Evolutionary conservation across 2,797 vertebrate species (phyloP).

Genomic region (Cirrhinus mrigala): DNA sequence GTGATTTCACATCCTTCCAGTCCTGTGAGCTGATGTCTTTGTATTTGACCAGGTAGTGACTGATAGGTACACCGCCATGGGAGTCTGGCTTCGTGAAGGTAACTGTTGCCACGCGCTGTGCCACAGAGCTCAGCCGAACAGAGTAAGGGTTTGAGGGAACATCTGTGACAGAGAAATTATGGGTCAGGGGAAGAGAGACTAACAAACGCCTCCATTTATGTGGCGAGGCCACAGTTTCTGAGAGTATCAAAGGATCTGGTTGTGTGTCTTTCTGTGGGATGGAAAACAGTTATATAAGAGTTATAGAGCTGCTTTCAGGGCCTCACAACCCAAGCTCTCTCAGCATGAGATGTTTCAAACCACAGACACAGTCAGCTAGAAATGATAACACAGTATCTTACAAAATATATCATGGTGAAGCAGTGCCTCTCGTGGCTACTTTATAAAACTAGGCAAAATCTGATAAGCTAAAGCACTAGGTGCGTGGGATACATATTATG

Average conservation of each 20-base stretch:
- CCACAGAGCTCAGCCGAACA: constrained; percentile 88
- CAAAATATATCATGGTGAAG: not conserved
- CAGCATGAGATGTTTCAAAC: not conserved
- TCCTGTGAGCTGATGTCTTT: constrained; percentile 90
- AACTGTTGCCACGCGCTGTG: constrained; percentile 93
- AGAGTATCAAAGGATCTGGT: constrained; percentile 42
- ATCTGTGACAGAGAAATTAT: constrained; percentile 75
- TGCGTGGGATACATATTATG: not conserved
- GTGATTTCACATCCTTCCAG: constrained; percentile 93
- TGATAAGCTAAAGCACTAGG: not conserved
- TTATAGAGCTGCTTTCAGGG: constrained; percentile 18
- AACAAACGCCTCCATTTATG: constrained; percentile 41
- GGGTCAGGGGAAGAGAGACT: constrained; percentile 37
- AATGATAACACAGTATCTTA: not conserved
- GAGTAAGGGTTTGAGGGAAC: constrained; percentile 95
- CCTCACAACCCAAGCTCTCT: constrained; percentile 14
- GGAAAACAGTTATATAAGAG: constrained; percentile 20
- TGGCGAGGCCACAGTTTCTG: constrained; percentile 40
- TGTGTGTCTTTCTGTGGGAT: constrained; percentile 31
- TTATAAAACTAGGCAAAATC: not conserved
- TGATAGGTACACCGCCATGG: constrained; percentile 95
- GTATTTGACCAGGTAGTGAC: constrained; percentile 95
- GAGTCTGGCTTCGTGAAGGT: constrained; percentile 96
- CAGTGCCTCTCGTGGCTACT: not conserved
- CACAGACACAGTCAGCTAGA: not conserved